phyloP scores from a whole-genome alignment of 2,888 invertebrate species.

The Hemithea aestivaria region DNA sequence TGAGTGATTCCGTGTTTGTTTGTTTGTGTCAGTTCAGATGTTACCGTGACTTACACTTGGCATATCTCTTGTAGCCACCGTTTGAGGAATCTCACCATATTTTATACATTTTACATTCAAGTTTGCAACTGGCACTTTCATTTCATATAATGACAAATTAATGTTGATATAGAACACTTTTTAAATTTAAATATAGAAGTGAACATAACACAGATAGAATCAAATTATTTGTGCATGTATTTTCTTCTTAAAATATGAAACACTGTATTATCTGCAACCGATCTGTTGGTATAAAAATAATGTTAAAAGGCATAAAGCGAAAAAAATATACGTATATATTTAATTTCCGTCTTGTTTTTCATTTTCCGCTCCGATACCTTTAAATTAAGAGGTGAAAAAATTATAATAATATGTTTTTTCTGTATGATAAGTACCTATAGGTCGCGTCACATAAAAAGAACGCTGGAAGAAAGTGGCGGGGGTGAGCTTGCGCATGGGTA shows the following conservation, averaged over 20 bases:
- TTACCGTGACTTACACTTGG: slow-evolving; percentile 40
- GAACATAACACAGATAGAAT: slow-evolving; percentile 33
- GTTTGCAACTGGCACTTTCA: slow-evolving; percentile 55
- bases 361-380: slow-evolving; percentile 36
- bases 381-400: background rate
- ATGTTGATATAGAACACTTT: slow-evolving; percentile 42
- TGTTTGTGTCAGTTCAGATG: slow-evolving; percentile 33
- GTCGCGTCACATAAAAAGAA: too few relatives aligned
- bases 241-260: slow-evolving; percentile 42
- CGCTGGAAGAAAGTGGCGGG: too few relatives aligned
- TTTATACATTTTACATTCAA: slow-evolving; percentile 50
- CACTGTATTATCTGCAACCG: slow-evolving; percentile 53
- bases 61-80: slow-evolving; percentile 38
- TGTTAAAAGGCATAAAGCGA: slow-evolving; percentile 71
- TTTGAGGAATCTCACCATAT: slow-evolving; percentile 54
- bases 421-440: too few relatives aligned
- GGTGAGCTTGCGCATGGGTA: too few relatives aligned
- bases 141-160: slow-evolving; percentile 45
- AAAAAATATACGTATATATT: slow-evolving; percentile 76
- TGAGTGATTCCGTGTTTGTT: slow-evolving; percentile 40
- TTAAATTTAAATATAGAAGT: slow-evolving; percentile 36
- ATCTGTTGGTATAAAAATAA: slow-evolving; percentile 64
- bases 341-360: slow-evolving; percentile 55
- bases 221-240: slow-evolving; percentile 34
- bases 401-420: too few relatives aligned